Evolutionary conservation across 1,140 invertebrate genomes (phyloP), one percentile per base, ranked within the genome.

Genomic region (Chymomyza costata): DNA sequence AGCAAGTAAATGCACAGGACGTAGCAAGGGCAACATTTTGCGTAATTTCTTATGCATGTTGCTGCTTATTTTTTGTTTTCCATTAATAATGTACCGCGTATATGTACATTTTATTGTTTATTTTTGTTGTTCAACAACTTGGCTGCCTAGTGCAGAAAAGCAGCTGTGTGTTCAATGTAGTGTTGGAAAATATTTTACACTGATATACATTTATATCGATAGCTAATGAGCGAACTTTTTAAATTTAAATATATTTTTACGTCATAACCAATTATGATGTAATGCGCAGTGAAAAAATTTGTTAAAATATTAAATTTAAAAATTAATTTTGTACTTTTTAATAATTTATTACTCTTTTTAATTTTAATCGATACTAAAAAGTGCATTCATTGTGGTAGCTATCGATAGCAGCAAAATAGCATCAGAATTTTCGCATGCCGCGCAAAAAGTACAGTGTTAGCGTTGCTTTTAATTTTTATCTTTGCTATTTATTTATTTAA

Each of bases 11-110:
- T 74, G 65, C n/a, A 56, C 40, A 14, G 69, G 74, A 28, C 76
- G 74, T 48, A 74, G 52, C 28, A 57, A 13, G 3, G 66, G 47
- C 51, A 80, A 66, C 74, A 80, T 80, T 55, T 73, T 80, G 10
- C 65, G 51, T 30, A 78, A 11, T 61, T 67, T 67, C 44, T 63
- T 78, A 31, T 49, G 45, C 74, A 78, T 78, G 15, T 19, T 52
- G 34, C 54, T 41, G 8, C n/a, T 6, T 19, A 45, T 35, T 41
- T 40, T 11, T 8, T 54, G 28, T 37, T 1, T 30, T 16, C 11
- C 34, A 25, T 43, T 39, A 54, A 34, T 47, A 3, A 17, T 17
- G 40, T 37, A 6, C 5, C 15, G 18, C 25, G 17, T 8, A 8
- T n/a, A 25, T 57, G 32, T 40, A 43, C 71, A 80, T 78, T 48